Evolutionary conservation across 1,140 invertebrate species (phyloP).

Genomic region (Sinella curviseta): DNA sequence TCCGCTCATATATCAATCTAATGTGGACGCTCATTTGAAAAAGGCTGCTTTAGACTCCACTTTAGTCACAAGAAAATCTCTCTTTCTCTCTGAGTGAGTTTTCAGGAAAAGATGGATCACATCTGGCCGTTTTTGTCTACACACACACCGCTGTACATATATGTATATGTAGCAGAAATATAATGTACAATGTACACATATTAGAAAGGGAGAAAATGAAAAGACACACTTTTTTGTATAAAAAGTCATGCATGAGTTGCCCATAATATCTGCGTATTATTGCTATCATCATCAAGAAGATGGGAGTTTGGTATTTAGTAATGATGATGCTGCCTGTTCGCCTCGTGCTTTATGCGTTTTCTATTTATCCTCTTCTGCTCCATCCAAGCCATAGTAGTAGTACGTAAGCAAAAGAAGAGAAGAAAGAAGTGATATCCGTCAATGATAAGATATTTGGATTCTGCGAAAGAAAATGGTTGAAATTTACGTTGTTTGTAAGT

Average conservation of each 20-base stretch:
- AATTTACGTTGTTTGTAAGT: background rate
- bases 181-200: too few species aligned
- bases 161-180: too few species aligned
- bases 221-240: too few species aligned
- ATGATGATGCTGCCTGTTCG: too few species aligned
- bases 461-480: background rate
- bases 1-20: slow-evolving; percentile 25
- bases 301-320: background rate
- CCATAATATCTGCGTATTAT: background rate
- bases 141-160: background rate
- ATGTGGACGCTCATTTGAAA: slow-evolving; percentile 10
- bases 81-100: slow-evolving; percentile 1
- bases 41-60: background rate
- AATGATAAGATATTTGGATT: slow-evolving; percentile 13
- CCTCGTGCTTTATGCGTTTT: too few species aligned
- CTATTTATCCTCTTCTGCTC: too few species aligned
- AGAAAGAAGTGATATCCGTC: slow-evolving; percentile 19
- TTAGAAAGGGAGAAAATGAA: too few species aligned
- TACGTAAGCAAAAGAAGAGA: background rate
- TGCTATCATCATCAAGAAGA: background rate
- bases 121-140: slow-evolving; percentile 25
- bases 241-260: background rate
- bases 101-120: slow-evolving; percentile 21
- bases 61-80: background rate
- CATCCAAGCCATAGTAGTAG: background rate